Conservation (phyloP, 2,113 vertebrate genomes). For the Podocnemis expansa region DNA sequence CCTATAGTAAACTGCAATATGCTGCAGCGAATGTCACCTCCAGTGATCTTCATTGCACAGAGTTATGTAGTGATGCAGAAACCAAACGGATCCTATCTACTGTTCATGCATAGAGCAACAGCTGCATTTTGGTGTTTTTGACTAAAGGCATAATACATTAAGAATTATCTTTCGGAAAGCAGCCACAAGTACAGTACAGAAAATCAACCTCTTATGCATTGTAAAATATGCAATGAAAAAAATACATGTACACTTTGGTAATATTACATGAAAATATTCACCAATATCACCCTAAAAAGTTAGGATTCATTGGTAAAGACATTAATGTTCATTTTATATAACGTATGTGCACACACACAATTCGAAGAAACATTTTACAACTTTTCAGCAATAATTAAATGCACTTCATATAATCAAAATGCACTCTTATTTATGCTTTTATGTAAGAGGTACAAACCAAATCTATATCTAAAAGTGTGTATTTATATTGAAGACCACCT, state of each 20-base stretch:
- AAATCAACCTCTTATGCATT: fast-evolving
- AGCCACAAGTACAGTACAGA: not conserved
- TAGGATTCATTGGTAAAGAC: fast-evolving
- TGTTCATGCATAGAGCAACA: not conserved
- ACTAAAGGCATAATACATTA: not conserved
- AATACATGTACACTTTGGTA: not conserved
- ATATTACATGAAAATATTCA: not conserved
- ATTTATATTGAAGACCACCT: not conserved
- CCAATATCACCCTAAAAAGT: not conserved
- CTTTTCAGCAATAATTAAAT: not conserved
- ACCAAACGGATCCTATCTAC: fast-evolving
- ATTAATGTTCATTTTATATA: fast-evolving
- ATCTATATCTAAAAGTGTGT: not conserved
- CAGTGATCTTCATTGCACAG: not conserved
- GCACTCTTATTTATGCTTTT: not conserved
- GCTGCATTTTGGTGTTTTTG: not conserved
- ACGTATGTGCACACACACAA: not conserved
- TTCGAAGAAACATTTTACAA: not conserved
- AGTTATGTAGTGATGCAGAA: fast-evolving
- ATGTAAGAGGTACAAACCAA: not conserved
- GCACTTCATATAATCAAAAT: not conserved
- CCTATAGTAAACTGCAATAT: conserved; percentile 2
- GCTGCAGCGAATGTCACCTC: not conserved
- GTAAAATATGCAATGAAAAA: not conserved
- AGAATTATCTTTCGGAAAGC: not conserved